Conservation (phyloP, 2,797 vertebrate genomes). For the Microctenopoma steveboyesi region DNA sequence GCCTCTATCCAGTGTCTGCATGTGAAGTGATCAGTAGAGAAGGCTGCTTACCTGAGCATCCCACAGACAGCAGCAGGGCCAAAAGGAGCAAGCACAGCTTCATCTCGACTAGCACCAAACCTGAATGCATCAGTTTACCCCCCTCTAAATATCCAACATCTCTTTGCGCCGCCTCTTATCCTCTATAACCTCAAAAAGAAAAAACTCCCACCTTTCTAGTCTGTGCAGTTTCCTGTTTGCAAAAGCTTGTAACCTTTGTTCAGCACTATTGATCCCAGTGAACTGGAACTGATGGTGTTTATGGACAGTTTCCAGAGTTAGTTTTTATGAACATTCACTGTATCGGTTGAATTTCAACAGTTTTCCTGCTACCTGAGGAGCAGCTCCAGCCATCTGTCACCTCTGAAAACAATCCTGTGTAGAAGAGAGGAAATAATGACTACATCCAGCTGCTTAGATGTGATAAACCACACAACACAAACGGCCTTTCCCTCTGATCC, state of each 20-base stretch:
- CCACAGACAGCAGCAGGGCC: slow-evolving; percentile 63
- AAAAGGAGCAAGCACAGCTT: slow-evolving; percentile 47
- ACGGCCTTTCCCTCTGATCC: background rate
- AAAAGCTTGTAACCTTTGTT: slow-evolving; percentile 38
- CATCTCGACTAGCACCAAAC: slow-evolving; percentile 54
- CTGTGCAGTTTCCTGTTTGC: background rate
- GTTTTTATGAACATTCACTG: too few species aligned
- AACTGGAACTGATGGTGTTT: too few species aligned
- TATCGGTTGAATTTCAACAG: too few species aligned
- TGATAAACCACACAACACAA: background rate
- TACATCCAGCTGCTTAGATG: background rate
- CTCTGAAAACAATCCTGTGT: background rate
- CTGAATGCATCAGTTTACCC: background rate
- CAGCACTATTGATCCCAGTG: slow-evolving; percentile 45
- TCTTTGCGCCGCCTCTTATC: slow-evolving; percentile 14
- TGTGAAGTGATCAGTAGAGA: accelerated
- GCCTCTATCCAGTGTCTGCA: background rate
- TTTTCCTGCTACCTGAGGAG: too few species aligned
- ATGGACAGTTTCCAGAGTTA: background rate
- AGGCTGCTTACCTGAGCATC: slow-evolving; percentile 66
- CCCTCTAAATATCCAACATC: slow-evolving; percentile 30
- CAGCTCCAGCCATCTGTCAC: background rate
- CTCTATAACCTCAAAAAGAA: slow-evolving; percentile 23
- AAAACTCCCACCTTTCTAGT: slow-evolving; percentile 2
- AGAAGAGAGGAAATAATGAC: background rate